Conservation (phyloP, 2,113 vertebrate genomes). For the Alligator mississippiensis region DNA sequence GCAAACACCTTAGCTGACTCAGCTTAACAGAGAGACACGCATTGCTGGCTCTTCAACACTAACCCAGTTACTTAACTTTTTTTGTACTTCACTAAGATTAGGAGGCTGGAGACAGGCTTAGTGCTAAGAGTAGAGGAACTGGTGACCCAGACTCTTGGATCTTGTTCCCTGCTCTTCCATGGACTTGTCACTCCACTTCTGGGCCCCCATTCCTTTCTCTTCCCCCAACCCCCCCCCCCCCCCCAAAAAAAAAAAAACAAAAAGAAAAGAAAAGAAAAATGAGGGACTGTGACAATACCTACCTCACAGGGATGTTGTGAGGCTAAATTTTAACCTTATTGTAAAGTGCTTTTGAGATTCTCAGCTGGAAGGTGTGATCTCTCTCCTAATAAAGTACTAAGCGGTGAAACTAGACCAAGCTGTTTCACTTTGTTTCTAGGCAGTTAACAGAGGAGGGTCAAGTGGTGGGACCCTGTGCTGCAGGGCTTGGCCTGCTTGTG, state of each 20-base stretch:
- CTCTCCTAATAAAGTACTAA: neutral
- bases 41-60: neutral
- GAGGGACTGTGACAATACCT: slow-evolving; percentile 7
- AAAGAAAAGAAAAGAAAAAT: neutral
- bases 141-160: neutral
- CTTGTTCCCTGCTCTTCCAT: neutral
- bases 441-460: slow-evolving; percentile 60
- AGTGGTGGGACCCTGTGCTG: slow-evolving; percentile 36
- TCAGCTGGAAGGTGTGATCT: neutral
- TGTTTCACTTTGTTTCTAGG: slow-evolving; percentile 53
- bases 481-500: slow-evolving; percentile 34
- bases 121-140: neutral
- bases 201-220: neutral
- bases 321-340: neutral
- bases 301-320: slow-evolving; percentile 33
- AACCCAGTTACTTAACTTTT: neutral
- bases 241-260: neutral
- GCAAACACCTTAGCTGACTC: neutral
- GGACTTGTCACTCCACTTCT: neutral
- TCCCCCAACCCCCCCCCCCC: neutral
- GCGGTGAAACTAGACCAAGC: neutral
- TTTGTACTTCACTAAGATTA: neutral
- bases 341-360: slow-evolving; percentile 26
- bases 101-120: neutral
- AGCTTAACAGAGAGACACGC: neutral